A percentile compares a stretch with the other conserved stretches of the same genome.
phyloP scores from a whole-genome alignment of 2,797 vertebrate genomes.

The Loriculus beryllinus region DNA sequence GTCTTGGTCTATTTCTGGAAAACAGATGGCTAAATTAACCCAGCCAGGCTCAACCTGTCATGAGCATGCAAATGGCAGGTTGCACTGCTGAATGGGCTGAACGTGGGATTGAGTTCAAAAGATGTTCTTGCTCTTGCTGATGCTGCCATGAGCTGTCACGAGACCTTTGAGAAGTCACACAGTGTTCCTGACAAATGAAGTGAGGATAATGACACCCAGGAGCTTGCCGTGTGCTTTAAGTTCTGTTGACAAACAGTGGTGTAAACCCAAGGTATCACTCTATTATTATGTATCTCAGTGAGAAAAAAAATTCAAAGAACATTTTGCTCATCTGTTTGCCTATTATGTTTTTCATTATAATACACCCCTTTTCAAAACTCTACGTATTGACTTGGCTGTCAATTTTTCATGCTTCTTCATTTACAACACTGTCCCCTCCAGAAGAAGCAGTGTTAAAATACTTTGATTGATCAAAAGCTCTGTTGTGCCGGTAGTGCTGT shows the following conservation, averaged over 20 bases:
- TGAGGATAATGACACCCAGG: not conserved
- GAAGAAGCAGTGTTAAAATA: not conserved
- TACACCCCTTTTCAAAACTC: not conserved
- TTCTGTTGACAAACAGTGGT: not conserved
- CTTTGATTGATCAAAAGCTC: not conserved
- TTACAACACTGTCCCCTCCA: not conserved
- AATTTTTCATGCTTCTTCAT: not conserved
- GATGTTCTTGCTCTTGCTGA: accelerated
- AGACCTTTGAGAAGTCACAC: not conserved
- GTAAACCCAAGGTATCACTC: not conserved
- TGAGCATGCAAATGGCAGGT: accelerated
- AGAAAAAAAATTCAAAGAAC: not conserved
- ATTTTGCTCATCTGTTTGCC: not conserved
- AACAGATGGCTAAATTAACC: not conserved
- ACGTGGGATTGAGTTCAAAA: not conserved
- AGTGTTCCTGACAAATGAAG: not conserved
- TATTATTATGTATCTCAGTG: not conserved
- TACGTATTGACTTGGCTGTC: not conserved
- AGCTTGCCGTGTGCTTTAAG: not conserved
- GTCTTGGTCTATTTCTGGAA: not conserved
- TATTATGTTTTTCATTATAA: not conserved
- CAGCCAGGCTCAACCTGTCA: not conserved
- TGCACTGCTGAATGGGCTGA: accelerated
- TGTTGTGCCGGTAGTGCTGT: not conserved
- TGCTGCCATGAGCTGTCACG: not conserved